phyloP scores from a whole-genome alignment of 92 coral and sea anemone genomes.

The Heteractis magnifica region DNA sequence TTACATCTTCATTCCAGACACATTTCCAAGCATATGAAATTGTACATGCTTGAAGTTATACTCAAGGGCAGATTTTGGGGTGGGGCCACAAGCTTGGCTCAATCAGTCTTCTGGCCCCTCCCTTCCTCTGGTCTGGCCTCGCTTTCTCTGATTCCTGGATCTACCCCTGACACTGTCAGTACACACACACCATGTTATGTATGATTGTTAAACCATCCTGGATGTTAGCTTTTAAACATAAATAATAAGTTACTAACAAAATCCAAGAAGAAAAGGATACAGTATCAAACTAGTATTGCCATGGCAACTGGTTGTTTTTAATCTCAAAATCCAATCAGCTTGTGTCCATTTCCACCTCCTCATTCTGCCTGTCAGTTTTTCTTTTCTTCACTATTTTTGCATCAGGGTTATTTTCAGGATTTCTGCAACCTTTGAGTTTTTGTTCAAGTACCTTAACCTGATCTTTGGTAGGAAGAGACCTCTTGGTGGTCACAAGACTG shows the following conservation, averaged over 20 bases:
- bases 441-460: slow-evolving; percentile 65
- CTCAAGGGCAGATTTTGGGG: too few relatives aligned
- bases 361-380: slow-evolving; percentile 47
- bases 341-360: slow-evolving; percentile 15
- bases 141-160: too few relatives aligned
- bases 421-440: slow-evolving; percentile 72
- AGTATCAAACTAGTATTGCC: neutral
- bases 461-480: slow-evolving; percentile 36
- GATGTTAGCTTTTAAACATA: neutral
- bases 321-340: neutral
- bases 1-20: too few relatives aligned
- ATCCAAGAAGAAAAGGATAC: neutral
- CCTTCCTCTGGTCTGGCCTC: too few relatives aligned
- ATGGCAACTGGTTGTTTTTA: neutral
- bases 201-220: neutral
- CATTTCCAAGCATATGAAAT: too few relatives aligned
- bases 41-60: too few relatives aligned
- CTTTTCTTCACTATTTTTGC: slow-evolving; percentile 67
- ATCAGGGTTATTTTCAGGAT: slow-evolving; percentile 88
- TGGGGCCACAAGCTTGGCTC: too few relatives aligned
- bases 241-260: neutral
- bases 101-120: too few relatives aligned
- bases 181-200: neutral
- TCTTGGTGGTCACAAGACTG: slow-evolving; percentile 32
- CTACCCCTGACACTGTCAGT: neutral